These are phyloP conservation scores for Euglossa dilemma DNA, from an alignment of 1,140 invertebrate genomes.

Conservation along the genomic window DNA sequence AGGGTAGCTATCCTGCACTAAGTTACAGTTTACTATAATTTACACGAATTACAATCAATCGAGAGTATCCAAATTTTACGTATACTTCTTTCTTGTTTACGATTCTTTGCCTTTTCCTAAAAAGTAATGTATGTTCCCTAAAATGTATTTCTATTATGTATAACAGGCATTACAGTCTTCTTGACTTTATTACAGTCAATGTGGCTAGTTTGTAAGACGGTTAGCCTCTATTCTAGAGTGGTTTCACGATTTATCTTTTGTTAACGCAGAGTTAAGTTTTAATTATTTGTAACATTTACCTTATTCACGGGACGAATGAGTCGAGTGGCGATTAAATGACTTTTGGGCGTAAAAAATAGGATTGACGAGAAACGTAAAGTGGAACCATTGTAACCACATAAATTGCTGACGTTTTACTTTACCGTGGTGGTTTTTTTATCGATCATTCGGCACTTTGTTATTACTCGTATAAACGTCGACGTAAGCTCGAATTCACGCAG, in stretches of 20 bases:
- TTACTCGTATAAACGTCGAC: constrained; percentile 62
- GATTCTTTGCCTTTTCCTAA: too few relatives aligned
- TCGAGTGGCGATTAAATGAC: constrained; percentile 8
- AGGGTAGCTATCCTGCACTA: neutral
- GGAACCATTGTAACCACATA: constrained; percentile 68
- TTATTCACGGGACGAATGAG: neutral
- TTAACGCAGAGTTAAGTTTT: neutral
- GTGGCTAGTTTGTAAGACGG: neutral
- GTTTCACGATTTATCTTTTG: neutral
- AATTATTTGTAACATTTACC: constrained; percentile 25
- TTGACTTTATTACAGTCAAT: too few relatives aligned
- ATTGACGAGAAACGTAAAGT: constrained; percentile 63
- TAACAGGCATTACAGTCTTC: too few relatives aligned
- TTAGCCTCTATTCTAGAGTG: neutral
- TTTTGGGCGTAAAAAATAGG: constrained; percentile 50
- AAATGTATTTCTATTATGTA: too few relatives aligned
- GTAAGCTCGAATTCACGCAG: constrained; percentile 44
- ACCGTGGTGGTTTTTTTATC: constrained; percentile 62
- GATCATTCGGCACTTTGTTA: constrained; percentile 68
- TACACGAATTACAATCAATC: neutral
- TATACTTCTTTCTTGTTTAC: too few relatives aligned
- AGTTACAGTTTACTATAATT: neutral
- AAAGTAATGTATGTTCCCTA: too few relatives aligned
- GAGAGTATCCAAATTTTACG: too few relatives aligned
- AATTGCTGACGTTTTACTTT: constrained; percentile 74